These are phyloP conservation scores for Melanchra persicariae DNA, from an alignment of 2,888 invertebrate genomes.

Conservation along the genomic window DNA sequence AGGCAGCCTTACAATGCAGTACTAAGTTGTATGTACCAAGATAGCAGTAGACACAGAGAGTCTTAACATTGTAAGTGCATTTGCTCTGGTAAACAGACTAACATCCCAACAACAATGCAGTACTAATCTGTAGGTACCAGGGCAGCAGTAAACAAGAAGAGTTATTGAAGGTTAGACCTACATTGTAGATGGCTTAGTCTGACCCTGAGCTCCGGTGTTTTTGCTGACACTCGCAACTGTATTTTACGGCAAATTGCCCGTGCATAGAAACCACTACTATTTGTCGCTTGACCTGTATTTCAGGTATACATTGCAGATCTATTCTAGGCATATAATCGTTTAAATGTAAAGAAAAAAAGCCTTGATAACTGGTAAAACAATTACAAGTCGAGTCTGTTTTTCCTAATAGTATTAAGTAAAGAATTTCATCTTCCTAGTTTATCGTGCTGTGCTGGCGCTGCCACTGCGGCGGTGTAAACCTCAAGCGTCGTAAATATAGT, in stretches of 20 bases:
- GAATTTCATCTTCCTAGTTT: too few species aligned
- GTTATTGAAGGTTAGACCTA: slow-evolving; percentile 42
- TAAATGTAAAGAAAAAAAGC: neutral
- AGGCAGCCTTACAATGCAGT: too few species aligned
- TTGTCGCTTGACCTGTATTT: slow-evolving; percentile 14
- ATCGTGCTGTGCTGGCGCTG: too few species aligned
- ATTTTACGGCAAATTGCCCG: slow-evolving; percentile 28
- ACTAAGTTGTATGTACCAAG: too few species aligned
- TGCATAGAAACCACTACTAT: neutral
- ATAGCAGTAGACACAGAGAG: too few species aligned
- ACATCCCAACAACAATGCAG: neutral
- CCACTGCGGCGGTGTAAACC: too few species aligned
- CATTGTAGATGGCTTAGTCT: slow-evolving; percentile 23
- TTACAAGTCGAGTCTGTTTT: too few species aligned
- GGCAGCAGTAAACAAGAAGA: slow-evolving; percentile 16
- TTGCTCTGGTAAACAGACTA: neutral
- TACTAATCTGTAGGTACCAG: slow-evolving; percentile 14
- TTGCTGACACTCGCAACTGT: slow-evolving; percentile 18
- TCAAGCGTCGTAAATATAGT: too few species aligned
- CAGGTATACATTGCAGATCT: too few species aligned
- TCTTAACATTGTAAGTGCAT: neutral
- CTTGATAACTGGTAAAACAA: too few species aligned
- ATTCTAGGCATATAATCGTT: neutral
- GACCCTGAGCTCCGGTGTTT: slow-evolving; percentile 16
- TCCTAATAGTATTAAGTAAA: too few species aligned